These are phyloP conservation scores for Petrolisthes manimaculis DNA, from an alignment of 2,888 invertebrate genomes.

Conservation along the genomic window DNA sequence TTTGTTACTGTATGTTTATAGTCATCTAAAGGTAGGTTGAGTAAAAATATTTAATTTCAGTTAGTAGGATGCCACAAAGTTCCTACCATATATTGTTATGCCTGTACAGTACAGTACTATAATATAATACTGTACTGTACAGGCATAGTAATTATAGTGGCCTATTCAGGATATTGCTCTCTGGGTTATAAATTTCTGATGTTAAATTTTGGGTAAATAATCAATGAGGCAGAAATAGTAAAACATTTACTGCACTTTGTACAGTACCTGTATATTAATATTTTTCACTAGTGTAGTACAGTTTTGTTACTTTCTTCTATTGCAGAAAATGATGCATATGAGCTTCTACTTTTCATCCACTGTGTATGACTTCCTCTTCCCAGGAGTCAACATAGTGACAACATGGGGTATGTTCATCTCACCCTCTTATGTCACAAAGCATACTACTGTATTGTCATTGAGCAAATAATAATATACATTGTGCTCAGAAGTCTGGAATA, in stretches of 20 bases:
- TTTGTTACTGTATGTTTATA: too few species aligned
- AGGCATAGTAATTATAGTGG: neutral
- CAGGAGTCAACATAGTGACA: conserved; percentile 47
- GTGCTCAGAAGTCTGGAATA: neutral
- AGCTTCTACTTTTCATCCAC: conserved; percentile 48
- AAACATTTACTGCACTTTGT: neutral
- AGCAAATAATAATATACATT: neutral
- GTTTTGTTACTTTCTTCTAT: neutral
- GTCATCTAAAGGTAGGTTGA: too few species aligned
- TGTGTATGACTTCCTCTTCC: conserved; percentile 50
- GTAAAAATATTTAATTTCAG: too few species aligned
- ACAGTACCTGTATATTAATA: neutral
- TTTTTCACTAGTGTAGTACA: neutral
- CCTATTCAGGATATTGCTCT: neutral
- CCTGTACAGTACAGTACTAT: neutral
- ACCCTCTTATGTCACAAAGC: too few species aligned
- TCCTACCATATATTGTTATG: too few species aligned
- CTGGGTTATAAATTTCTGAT: neutral
- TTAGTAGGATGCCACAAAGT: too few species aligned
- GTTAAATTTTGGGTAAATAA: too few species aligned
- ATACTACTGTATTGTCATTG: too few species aligned
- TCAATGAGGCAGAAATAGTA: too few species aligned
- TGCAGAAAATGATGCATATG: conserved; percentile 48
- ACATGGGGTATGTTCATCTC: conserved; percentile 44
- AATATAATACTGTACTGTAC: neutral